Evolutionary conservation across 2,888 invertebrate genomes (phyloP).

Genomic region (Parnassius orleans): DNA sequence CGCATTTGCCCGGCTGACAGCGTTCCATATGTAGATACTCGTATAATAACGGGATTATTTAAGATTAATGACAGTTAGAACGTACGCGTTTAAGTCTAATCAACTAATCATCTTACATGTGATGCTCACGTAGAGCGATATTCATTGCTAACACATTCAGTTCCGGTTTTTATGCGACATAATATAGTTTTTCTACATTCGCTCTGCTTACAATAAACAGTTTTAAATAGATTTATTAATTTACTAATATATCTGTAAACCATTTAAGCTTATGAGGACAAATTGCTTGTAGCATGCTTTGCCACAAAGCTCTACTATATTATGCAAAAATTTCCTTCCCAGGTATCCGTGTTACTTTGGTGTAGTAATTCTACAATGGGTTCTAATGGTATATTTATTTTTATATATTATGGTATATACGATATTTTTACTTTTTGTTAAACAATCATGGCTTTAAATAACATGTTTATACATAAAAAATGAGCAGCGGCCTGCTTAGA

Average conservation of each 20-base stretch:
- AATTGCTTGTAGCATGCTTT: too few relatives aligned
- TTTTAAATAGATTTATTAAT: neutral
- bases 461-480: too few relatives aligned
- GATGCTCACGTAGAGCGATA: constrained; percentile 35
- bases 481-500: too few relatives aligned
- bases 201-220: neutral
- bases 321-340: too few relatives aligned
- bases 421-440: too few relatives aligned
- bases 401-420: too few relatives aligned
- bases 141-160: constrained; percentile 42
- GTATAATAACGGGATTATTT: constrained; percentile 56
- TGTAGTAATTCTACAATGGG: too few relatives aligned
- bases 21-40: constrained; percentile 7
- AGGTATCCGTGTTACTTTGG: too few relatives aligned
- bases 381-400: too few relatives aligned
- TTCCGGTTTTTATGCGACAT: constrained; percentile 35
- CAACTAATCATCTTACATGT: constrained; percentile 44
- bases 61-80: constrained; percentile 59
- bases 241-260: neutral
- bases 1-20: constrained; percentile 22
- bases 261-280: too few relatives aligned
- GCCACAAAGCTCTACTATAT: too few relatives aligned
- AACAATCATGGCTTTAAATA: too few relatives aligned
- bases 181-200: neutral
- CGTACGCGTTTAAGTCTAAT: constrained; percentile 46